Conservation (phyloP, 2,113 vertebrate genomes). For the Oreochromis niloticus region DNA sequence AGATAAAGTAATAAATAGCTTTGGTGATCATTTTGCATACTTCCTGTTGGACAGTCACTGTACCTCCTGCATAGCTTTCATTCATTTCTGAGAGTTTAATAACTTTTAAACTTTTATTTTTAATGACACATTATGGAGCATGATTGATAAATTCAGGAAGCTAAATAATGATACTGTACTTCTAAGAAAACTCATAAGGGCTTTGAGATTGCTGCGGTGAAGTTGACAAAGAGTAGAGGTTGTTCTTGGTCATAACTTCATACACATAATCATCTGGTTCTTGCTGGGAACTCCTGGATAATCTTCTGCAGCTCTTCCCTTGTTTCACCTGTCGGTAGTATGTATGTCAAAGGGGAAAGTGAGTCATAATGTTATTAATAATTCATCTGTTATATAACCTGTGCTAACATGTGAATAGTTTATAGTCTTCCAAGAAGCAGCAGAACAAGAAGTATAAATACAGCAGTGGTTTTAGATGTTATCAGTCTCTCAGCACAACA, state of each 20-base stretch:
- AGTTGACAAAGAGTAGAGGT: rapidly evolving
- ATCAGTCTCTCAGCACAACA: background rate
- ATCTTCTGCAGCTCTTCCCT: background rate
- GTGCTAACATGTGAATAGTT: background rate
- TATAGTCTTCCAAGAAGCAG: background rate
- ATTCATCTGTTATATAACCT: background rate
- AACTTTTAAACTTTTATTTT: background rate
- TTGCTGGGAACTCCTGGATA: too few species aligned
- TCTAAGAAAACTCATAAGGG: background rate
- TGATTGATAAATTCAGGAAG: background rate
- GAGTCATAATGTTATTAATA: background rate
- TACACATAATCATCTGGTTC: conserved; percentile 23
- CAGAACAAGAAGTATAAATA: background rate
- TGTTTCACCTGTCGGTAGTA: conserved; percentile 6
- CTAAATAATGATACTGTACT: background rate
- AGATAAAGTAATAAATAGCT: background rate
- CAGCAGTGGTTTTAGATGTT: background rate
- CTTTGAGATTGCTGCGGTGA: background rate
- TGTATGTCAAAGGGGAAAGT: background rate
- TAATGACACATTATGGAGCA: background rate
- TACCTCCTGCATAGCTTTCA: too few species aligned
- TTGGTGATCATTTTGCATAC: background rate
- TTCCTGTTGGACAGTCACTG: background rate
- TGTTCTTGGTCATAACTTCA: conserved; percentile 42
- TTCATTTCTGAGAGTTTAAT: background rate